A percentile compares a stretch with the other conserved stretches of the same genome.
These are phyloP conservation scores for Mus spicilegus DNA, from an alignment of 2,113 vertebrate genomes.

Conservation along the genomic window DNA sequence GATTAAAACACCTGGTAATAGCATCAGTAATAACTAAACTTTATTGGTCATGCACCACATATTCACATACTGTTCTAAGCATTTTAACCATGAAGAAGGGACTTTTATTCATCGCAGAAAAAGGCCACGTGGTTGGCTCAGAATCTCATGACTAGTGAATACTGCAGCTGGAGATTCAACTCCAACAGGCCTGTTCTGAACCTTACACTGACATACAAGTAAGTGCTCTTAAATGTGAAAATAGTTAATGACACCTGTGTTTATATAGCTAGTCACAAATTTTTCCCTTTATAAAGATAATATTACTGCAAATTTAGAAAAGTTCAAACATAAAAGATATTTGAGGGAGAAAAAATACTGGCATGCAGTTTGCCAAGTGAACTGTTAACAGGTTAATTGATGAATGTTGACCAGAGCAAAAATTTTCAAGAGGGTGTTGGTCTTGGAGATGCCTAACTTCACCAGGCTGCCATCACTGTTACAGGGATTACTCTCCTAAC, in stretches of 20 bases:
- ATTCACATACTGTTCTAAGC: not conserved
- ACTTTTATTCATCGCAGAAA: not conserved
- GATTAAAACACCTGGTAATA: not conserved
- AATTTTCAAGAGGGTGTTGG: not conserved
- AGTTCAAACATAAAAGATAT: not conserved
- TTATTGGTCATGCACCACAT: not conserved
- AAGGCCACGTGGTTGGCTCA: not conserved
- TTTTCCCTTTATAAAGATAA: not conserved
- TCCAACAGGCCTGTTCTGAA: not conserved
- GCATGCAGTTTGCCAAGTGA: not conserved
- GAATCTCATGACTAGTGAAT: not conserved
- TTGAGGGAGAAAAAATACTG: not conserved
- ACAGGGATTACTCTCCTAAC: not conserved
- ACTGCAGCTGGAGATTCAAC: not conserved
- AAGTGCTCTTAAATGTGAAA: not conserved
- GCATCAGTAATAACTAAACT: not conserved
- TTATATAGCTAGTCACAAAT: not conserved
- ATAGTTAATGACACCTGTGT: not conserved
- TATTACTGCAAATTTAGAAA: not conserved
- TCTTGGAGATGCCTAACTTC: not conserved
- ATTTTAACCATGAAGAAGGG: not conserved
- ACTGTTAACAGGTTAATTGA: not conserved
- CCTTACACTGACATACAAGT: not conserved
- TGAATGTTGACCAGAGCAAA: not conserved
- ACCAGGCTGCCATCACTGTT: not conserved